Conservation (phyloP, 1,140 invertebrate genomes). For the Nephila pilipes region DNA sequence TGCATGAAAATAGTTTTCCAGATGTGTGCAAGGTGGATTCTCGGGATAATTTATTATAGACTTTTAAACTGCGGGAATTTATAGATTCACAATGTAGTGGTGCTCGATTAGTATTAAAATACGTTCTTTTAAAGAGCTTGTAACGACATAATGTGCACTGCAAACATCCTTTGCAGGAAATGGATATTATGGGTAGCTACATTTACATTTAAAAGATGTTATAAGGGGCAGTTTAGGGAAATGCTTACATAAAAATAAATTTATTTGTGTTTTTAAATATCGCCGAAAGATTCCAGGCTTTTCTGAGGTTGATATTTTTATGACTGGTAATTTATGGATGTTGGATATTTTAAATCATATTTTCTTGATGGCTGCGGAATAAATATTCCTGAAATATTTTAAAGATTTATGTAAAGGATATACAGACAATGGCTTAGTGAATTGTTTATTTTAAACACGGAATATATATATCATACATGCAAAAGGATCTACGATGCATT, state of each 20-base stretch:
- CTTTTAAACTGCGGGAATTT: background rate
- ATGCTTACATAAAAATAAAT: background rate
- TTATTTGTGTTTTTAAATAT: background rate
- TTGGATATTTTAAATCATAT: background rate
- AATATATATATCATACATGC: too few relatives aligned
- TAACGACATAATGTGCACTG: background rate
- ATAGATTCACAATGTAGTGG: background rate
- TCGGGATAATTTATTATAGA: background rate
- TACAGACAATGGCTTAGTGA: background rate
- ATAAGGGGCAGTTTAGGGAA: background rate
- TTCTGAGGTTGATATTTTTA: background rate
- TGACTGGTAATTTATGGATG: background rate
- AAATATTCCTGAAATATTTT: background rate
- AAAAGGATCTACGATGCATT: too few relatives aligned
- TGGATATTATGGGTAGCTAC: background rate
- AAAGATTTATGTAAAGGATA: background rate
- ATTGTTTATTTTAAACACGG: background rate
- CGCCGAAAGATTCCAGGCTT: background rate
- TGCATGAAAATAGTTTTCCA: constrained; percentile 41
- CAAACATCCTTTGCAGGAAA: background rate
- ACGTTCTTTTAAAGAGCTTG: background rate
- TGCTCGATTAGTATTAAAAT: background rate
- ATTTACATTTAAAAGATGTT: background rate
- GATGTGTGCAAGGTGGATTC: background rate
- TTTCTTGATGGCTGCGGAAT: background rate